These are phyloP conservation scores for Nothoprocta perdicaria DNA, from an alignment of 2,113 vertebrate genomes.

Conservation along the genomic window DNA sequence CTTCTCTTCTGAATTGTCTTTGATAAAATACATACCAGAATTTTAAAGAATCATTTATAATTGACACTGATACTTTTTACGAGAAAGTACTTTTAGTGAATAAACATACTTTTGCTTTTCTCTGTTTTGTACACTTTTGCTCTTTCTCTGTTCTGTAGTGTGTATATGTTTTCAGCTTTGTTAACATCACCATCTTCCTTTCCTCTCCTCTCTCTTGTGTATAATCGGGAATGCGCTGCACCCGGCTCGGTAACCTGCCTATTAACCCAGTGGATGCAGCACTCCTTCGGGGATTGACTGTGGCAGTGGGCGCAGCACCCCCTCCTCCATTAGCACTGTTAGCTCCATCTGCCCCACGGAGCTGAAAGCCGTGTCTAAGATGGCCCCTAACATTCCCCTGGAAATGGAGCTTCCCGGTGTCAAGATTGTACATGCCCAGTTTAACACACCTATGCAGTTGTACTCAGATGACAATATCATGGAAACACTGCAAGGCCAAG, in stretches of 20 bases:
- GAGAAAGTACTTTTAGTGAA: neutral
- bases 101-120: slow-evolving; percentile 38
- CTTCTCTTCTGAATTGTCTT: neutral
- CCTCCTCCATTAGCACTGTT: slow-evolving; percentile 80
- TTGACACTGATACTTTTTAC: neutral
- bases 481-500: slow-evolving; percentile 85
- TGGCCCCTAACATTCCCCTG: slow-evolving; percentile 84
- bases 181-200: slow-evolving; percentile 64
- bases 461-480: slow-evolving; percentile 88
- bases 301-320: slow-evolving; percentile 82
- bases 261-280: slow-evolving; percentile 79
- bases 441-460: slow-evolving; percentile 85
- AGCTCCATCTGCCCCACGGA: slow-evolving; percentile 82
- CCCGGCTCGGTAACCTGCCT: slow-evolving; percentile 28
- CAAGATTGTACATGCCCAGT: slow-evolving; percentile 85
- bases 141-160: neutral
- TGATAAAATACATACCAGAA: neutral
- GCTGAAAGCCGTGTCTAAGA: slow-evolving; percentile 81
- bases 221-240: neutral
- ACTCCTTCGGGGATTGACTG: slow-evolving; percentile 80
- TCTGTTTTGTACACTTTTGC: neutral
- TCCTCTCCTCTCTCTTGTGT: slow-evolving; percentile 47
- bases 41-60: neutral
- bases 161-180: neutral
- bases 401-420: slow-evolving; percentile 85